Conservation (phyloP, 2,797 vertebrate species). For the Channallabes apus region DNA sequence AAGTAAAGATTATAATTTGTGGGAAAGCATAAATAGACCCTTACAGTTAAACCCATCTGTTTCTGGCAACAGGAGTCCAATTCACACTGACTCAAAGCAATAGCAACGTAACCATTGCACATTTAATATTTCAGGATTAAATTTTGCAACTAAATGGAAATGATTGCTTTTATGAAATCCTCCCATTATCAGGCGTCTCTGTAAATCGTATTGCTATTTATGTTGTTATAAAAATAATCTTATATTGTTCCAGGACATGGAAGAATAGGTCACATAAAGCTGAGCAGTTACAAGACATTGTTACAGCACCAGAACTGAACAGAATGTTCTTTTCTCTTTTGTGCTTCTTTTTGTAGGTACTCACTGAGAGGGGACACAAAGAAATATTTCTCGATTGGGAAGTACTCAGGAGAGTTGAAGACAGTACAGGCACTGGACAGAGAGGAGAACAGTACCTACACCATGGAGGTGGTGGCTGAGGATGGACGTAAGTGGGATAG, state of each 20-base stretch:
- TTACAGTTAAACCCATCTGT: background rate
- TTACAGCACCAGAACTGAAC: constrained; percentile 17
- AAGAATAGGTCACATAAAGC: background rate
- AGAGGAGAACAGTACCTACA: constrained; percentile 80
- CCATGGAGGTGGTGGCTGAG: constrained; percentile 78
- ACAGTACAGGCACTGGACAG: constrained; percentile 75
- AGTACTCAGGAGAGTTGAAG: constrained; percentile 78
- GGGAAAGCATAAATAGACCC: background rate
- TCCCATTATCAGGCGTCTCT: background rate
- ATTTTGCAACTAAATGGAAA: constrained; percentile 12
- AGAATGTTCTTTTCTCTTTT: constrained; percentile 18
- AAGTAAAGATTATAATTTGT: background rate
- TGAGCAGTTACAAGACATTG: background rate
- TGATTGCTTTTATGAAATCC: background rate
- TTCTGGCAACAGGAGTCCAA: background rate
- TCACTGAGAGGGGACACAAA: constrained; percentile 79
- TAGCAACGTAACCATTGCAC: too few relatives aligned
- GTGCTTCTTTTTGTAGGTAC: constrained; percentile 68
- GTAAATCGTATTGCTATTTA: constrained; percentile 1
- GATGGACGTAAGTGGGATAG: constrained; percentile 72
- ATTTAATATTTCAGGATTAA: background rate
- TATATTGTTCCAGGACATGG: background rate
- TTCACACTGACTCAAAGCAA: constrained; percentile 14
- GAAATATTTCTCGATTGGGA: constrained; percentile 79
- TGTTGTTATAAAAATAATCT: background rate